These are phyloP conservation scores for Melanotaenia boesemani DNA, from an alignment of 2,797 vertebrate genomes.

Conservation along the genomic window DNA sequence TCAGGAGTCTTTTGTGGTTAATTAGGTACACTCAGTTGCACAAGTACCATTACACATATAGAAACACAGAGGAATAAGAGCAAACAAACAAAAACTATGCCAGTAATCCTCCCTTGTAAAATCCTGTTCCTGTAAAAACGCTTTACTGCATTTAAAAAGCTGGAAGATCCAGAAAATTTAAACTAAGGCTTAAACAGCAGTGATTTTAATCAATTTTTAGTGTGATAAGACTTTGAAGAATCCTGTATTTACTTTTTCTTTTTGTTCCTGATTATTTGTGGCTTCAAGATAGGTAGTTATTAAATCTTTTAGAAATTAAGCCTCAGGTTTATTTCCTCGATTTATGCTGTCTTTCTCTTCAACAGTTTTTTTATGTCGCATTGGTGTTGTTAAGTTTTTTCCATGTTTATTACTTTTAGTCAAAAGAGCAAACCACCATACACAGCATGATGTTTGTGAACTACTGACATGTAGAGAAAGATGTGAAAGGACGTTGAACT, in stretches of 20 bases:
- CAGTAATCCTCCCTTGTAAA: background rate
- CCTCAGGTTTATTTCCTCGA: no score
- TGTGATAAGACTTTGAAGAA: background rate
- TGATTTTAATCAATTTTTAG: background rate
- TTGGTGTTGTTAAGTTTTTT: no score
- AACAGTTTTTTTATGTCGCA: no score
- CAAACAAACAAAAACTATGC: background rate
- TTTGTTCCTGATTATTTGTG: background rate
- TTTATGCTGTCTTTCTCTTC: no score
- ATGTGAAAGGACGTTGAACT: no score
- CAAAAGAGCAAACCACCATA: no score
- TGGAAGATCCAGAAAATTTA: background rate
- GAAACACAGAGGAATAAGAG: background rate
- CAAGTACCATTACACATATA: slow-evolving; percentile 12
- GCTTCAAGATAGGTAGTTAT: background rate
- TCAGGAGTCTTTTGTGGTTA: slow-evolving; percentile 27
- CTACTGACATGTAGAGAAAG: no score
- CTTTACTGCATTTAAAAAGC: background rate
- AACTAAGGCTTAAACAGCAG: background rate
- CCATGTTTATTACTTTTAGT: no score
- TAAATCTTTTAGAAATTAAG: no score
- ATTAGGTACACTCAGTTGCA: slow-evolving; percentile 22
- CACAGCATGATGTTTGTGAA: no score
- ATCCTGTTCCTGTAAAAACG: background rate
- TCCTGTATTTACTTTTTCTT: background rate